Conservation (phyloP, 2,888 invertebrate species). For the Protonemura montana region DNA sequence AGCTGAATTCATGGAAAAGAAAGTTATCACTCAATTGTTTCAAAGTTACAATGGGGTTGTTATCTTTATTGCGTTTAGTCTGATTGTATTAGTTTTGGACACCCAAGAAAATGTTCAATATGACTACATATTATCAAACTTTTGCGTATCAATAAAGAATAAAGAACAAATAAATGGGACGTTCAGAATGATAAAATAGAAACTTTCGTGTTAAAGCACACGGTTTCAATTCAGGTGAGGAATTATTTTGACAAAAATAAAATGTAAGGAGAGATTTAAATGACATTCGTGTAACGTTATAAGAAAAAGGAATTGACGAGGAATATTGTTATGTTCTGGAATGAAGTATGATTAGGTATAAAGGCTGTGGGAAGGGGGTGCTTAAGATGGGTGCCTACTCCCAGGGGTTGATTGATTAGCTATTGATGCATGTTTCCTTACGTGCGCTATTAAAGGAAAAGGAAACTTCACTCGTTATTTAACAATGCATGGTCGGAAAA, state of each 20-base stretch:
- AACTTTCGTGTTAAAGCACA: background rate
- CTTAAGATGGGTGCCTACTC: background rate
- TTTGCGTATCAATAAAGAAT: background rate
- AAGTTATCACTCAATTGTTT: constrained; percentile 19
- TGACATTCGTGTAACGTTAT: background rate
- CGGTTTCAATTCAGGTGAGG: too few relatives aligned
- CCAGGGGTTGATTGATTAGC: background rate
- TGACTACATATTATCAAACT: too few relatives aligned
- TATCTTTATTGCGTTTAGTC: background rate
- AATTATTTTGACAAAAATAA: background rate
- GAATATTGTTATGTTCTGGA: background rate
- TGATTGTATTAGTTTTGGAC: background rate
- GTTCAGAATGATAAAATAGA: background rate
- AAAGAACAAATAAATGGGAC: background rate
- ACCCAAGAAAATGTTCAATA: background rate
- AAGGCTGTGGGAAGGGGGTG: background rate
- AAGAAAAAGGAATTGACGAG: background rate
- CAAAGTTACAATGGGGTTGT: constrained; percentile 19
- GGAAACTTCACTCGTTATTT: background rate
- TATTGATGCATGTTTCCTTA: background rate
- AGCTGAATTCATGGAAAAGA: constrained; percentile 26
- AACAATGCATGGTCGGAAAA: background rate
- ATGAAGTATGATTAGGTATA: background rate
- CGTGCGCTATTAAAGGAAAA: background rate
- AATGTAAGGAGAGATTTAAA: background rate